These are phyloP conservation scores for Eupithecia vulgata DNA, from an alignment of 2,888 invertebrate species.

Conservation along the genomic window DNA sequence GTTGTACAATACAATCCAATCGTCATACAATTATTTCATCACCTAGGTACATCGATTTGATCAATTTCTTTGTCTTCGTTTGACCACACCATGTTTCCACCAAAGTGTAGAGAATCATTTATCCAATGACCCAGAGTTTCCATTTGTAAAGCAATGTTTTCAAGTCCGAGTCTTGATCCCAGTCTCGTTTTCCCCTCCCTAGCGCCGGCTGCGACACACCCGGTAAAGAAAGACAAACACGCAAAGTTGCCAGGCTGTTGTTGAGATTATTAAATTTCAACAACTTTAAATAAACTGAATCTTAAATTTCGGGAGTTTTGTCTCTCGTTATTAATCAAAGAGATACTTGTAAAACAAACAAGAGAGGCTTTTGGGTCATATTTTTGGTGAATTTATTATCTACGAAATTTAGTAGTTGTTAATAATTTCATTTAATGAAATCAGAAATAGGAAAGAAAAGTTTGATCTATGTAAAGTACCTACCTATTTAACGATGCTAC, in stretches of 20 bases:
- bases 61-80: too few relatives aligned
- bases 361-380: background rate
- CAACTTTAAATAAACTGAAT: constrained; percentile 63
- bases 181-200: constrained; percentile 34
- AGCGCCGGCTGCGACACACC: constrained; percentile 49
- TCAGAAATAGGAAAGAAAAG: too few relatives aligned
- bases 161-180: background rate
- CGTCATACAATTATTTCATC: too few relatives aligned
- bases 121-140: background rate
- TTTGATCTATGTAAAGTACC: too few relatives aligned
- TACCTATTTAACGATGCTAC: too few relatives aligned
- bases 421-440: too few relatives aligned
- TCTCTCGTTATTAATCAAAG: constrained; percentile 29
- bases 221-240: constrained; percentile 65
- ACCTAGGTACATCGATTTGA: too few relatives aligned
- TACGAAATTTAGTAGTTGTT: too few relatives aligned
- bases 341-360: constrained; percentile 18
- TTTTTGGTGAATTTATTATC: background rate
- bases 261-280: constrained; percentile 68
- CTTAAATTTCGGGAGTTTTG: constrained; percentile 54
- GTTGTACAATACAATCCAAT: too few relatives aligned
- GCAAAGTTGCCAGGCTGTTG: constrained; percentile 63
- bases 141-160: background rate
- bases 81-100: too few relatives aligned
- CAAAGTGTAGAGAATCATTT: too few relatives aligned